Evolutionary conservation across 2,797 vertebrate genomes (phyloP).

Genomic region (Cryptoprocta ferox): DNA sequence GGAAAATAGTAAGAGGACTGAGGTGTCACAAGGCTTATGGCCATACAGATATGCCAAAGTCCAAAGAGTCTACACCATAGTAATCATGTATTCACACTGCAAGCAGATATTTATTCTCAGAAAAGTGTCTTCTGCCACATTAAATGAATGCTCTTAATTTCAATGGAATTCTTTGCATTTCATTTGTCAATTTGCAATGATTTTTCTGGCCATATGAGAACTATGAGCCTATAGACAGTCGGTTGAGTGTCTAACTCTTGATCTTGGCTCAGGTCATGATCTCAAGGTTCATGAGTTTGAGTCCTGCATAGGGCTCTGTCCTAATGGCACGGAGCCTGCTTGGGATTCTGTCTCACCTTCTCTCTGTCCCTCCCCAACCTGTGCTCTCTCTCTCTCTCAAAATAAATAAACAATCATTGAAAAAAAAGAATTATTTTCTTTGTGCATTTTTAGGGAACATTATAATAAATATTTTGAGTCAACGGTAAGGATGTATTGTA

Average conservation of each 20-base stretch:
- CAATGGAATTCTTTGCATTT: neutral
- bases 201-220: neutral
- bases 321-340: too few relatives aligned
- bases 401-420: too few relatives aligned
- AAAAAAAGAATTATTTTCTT: neutral
- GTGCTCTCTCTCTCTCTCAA: too few relatives aligned
- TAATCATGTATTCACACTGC: neutral
- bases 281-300: too few relatives aligned
- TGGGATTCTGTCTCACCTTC: too few relatives aligned
- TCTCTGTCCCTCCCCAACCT: too few relatives aligned
- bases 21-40: neutral
- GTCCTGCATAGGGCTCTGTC: too few relatives aligned
- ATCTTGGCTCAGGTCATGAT: too few relatives aligned
- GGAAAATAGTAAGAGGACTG: neutral
- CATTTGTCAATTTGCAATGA: neutral
- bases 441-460: neutral
- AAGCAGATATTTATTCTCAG: neutral
- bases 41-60: neutral
- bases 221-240: neutral
- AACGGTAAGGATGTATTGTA: neutral
- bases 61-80: neutral
- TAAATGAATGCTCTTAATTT: neutral
- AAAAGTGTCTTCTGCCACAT: neutral
- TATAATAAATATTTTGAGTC: neutral
- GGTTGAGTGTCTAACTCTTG: too few relatives aligned